Evolutionary conservation across 2,888 invertebrate species (phyloP), one percentile per base, ranked within the genome.

Genomic region (Caenorhabditis auriculariae): DNA sequence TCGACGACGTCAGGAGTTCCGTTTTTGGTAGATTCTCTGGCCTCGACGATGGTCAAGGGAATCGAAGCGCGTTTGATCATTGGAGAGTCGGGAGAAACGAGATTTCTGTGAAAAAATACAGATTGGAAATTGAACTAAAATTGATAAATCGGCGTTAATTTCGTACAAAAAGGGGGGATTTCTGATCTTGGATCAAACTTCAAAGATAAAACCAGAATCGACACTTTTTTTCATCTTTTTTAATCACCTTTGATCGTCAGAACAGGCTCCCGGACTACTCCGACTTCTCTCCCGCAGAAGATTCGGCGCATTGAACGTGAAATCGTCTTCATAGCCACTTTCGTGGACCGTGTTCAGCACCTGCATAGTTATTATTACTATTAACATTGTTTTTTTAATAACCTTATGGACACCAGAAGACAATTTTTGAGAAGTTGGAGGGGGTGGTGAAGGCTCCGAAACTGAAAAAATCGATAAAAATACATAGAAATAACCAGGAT

Each of bases 311-410:
- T 50, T 37, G 37, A 68, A 66, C 2, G 58, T 46, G 62, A 68
- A 68, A 38, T 71, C 63, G 54, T 71, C 64, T 38, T 68, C 71
- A 50, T 61, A 54, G 15, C 68, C 64, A 49, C 59, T 56, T 41
- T 55, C 49, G n/a, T 54, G 48, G 12, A 23, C 58, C 1, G 48
- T 57, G 50, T 54, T 48, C 6, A 61, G 50, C 7, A 60, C n/a
- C n/a, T n/a, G n/a, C n/a, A n/a, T n/a, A n/a, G n/a, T n/a, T n/a
- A n/a, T 39, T 9, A n/a, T 39, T 42, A 42, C 7, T 12, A 35
- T 12, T 7, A 42, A 42, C 21, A 17, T 17, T 19, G 26, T 44
- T 23, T 44, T 23, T 27, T 44, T 26, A 15, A 41, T 12, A 50
- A 48, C 67, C 29, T 52, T 48, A 42, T 68, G 58, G n/a, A 68